Conservation (phyloP, 64 coral and sea anemone species). For the Dendrophyllia cribrosa region DNA sequence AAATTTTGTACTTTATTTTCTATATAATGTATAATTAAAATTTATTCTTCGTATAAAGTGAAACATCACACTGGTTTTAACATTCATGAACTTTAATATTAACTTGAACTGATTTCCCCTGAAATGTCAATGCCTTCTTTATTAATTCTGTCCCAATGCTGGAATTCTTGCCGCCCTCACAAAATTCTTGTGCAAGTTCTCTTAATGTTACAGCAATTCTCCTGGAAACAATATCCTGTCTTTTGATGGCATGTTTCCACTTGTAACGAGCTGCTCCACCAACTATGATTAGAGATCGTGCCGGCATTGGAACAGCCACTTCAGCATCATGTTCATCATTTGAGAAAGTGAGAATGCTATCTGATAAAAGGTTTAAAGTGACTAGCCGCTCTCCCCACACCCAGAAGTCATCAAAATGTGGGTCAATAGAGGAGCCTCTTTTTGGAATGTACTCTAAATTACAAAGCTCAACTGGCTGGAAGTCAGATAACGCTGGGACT, state of each 20-base stretch:
- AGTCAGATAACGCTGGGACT: conserved; percentile 63
- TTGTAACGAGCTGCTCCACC: conserved; percentile 78
- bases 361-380: conserved; percentile 88
- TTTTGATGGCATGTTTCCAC: conserved; percentile 94
- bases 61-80: not conserved
- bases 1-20: too few relatives aligned
- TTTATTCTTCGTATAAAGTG: not conserved
- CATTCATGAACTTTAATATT: conserved; percentile 55
- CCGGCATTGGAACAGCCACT: conserved; percentile 80
- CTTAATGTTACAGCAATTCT: conserved; percentile 94
- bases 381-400: conserved; percentile 93
- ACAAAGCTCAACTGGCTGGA: conserved; percentile 90
- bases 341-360: conserved; percentile 75
- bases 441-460: conserved; percentile 92
- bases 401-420: conserved; percentile 97
- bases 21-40: too few relatives aligned
- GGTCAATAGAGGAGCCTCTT: conserved; percentile 92
- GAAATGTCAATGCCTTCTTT: conserved; percentile 78
- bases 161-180: conserved; percentile 56
- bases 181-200: conserved; percentile 85
- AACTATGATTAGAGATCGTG: conserved; percentile 80
- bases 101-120: conserved; percentile 78
- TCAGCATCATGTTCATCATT: conserved; percentile 27
- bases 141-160: conserved; percentile 54
- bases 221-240: conserved; percentile 76